These are phyloP conservation scores for Microcebus griseorufus DNA, from an alignment of 2,113 vertebrate species.

Conservation along the genomic window DNA sequence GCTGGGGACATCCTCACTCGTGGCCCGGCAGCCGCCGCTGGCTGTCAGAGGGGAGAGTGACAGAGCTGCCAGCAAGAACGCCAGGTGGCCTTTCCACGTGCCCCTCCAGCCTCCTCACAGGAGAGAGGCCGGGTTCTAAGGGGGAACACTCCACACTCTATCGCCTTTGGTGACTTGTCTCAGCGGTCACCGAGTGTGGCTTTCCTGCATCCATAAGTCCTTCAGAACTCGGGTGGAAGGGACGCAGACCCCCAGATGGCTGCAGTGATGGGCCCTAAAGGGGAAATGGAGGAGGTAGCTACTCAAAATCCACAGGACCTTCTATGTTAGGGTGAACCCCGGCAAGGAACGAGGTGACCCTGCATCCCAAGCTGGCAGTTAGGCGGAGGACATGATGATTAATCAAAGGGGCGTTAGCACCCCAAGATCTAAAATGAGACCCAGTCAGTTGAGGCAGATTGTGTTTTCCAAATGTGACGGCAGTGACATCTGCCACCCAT, in stretches of 20 bases:
- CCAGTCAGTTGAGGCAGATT: fast-evolving
- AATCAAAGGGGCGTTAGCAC: background rate
- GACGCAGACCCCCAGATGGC: fast-evolving
- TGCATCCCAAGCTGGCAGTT: fast-evolving
- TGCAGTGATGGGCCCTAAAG: background rate
- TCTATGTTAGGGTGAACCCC: background rate
- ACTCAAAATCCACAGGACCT: background rate
- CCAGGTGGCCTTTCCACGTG: background rate
- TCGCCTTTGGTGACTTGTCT: background rate
- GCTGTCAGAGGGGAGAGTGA: background rate
- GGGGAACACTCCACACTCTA: fast-evolving
- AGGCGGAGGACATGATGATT: fast-evolving
- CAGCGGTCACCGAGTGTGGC: background rate
- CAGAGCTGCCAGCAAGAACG: no score
- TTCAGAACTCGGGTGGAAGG: no score
- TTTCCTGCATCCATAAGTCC: background rate
- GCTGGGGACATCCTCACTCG: fast-evolving
- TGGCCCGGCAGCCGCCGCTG: no score
- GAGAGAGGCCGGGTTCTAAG: background rate
- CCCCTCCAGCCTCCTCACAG: background rate
- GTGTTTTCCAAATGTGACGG: no score
- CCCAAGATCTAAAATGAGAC: no score
- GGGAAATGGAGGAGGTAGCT: no score
- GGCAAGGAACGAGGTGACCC: background rate
- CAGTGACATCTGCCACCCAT: no score